Conservation (phyloP, 2,888 invertebrate species). For the Volucella inanis region DNA sequence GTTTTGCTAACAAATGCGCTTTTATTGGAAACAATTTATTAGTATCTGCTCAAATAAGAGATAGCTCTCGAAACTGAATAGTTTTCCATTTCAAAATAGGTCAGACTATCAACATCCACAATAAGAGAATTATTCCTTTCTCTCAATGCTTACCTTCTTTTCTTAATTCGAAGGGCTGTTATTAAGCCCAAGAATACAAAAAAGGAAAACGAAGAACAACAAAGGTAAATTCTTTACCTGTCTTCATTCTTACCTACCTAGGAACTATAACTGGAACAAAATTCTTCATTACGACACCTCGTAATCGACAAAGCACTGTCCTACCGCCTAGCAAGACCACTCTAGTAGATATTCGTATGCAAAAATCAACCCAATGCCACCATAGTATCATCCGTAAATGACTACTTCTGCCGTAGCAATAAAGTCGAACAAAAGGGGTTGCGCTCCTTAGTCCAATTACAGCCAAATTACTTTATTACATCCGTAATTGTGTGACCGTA, state of each 20-base stretch:
- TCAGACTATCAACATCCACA: too few species aligned
- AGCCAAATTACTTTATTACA: slow-evolving; percentile 82
- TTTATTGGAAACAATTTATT: too few species aligned
- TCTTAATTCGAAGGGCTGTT: not conserved
- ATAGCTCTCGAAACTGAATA: too few species aligned
- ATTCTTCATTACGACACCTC: slow-evolving; percentile 9
- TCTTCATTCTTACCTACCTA: not conserved
- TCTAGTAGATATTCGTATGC: slow-evolving; percentile 17
- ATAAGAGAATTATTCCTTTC: too few species aligned
- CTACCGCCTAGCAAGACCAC: slow-evolving; percentile 6
- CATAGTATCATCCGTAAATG: slow-evolving; percentile 38
- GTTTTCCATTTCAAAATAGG: too few species aligned
- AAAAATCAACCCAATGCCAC: slow-evolving; percentile 38
- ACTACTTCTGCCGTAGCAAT: slow-evolving; percentile 71
- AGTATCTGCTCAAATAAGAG: too few species aligned
- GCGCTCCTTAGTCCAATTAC: slow-evolving; percentile 80
- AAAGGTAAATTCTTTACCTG: slow-evolving; percentile 36
- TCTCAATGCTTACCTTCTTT: not conserved
- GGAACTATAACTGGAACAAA: too few species aligned
- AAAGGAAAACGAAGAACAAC: not conserved
- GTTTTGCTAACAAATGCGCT: too few species aligned
- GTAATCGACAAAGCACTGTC: slow-evolving; percentile 38
- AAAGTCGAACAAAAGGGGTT: slow-evolving; percentile 75
- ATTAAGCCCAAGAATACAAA: not conserved
- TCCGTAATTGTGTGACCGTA: slow-evolving; percentile 82